These are phyloP conservation scores for Palythoa grandiflora DNA, from an alignment of 92 coral and sea anemone genomes.

Conservation along the genomic window DNA sequence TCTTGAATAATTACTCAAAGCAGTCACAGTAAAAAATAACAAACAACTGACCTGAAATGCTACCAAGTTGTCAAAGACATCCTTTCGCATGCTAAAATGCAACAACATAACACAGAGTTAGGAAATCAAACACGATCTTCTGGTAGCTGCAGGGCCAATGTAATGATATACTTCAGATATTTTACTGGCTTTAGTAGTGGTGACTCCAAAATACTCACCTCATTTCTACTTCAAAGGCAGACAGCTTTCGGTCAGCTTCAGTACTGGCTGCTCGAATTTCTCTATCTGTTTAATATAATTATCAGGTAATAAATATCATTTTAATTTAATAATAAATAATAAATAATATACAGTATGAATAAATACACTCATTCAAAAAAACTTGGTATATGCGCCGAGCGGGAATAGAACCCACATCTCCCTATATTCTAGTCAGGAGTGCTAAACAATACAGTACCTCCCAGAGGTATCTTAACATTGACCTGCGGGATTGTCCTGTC, in stretches of 20 bases:
- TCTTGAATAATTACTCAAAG: background rate
- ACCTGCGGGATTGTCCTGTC: too few species aligned
- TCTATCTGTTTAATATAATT: conserved; percentile 78
- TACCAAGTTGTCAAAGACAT: conserved; percentile 93
- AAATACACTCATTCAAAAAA: too few species aligned
- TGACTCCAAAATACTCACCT: conserved; percentile 60
- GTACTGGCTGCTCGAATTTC: conserved; percentile 95
- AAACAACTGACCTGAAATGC: conserved; percentile 81
- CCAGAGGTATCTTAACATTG: too few species aligned
- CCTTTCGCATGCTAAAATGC: conserved; percentile 93
- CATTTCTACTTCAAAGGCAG: conserved; percentile 99
- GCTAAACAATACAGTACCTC: too few species aligned
- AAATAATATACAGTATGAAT: background rate
- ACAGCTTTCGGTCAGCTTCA: conserved; percentile 88
- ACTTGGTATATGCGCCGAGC: too few species aligned
- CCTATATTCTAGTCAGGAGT: too few species aligned
- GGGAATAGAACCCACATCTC: too few species aligned
- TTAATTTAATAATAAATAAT: background rate
- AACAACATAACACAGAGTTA: background rate
- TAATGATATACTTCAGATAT: too few species aligned
- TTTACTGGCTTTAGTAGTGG: background rate
- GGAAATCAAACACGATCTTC: background rate
- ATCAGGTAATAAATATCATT: background rate
- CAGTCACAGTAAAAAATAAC: background rate
- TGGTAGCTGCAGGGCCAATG: background rate